A percentile compares a stretch with the other conserved stretches of the same genome.
phyloP scores from a whole-genome alignment of 2,113 vertebrate genomes.

The Xiphophorus couchianus region DNA sequence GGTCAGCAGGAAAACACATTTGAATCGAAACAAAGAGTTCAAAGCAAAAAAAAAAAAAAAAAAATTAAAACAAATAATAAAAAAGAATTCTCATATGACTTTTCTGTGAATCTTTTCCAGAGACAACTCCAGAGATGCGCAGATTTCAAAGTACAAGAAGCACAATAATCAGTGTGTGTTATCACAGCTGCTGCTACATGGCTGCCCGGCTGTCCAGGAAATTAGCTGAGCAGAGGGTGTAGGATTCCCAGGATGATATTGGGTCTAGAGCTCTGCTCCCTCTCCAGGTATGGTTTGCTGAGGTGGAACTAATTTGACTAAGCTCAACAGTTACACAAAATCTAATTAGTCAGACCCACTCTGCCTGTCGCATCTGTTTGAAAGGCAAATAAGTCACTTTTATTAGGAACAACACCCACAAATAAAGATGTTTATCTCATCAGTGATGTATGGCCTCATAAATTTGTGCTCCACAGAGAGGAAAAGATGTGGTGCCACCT shows the following conservation, averaged over 20 bases:
- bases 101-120: constrained; percentile 1
- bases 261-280: constrained; percentile 31
- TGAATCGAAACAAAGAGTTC: not conserved
- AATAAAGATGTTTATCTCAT: constrained; percentile 39
- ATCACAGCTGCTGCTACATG: constrained; percentile 64
- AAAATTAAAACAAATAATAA: not conserved
- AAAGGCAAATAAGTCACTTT: constrained; percentile 39
- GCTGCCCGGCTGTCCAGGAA: constrained; percentile 58
- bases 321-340: constrained; percentile 41
- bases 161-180: constrained; percentile 29
- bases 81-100: not conserved
- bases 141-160: constrained; percentile 7
- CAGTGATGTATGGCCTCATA: constrained; percentile 10
- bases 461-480: constrained; percentile 8
- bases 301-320: constrained; percentile 57
- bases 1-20: constrained; percentile 14
- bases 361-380: constrained; percentile 14
- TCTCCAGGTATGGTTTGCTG: constrained; percentile 51
- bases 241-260: constrained; percentile 65
- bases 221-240: constrained; percentile 50
- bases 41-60: not conserved
- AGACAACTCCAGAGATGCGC: not conserved
- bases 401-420: constrained; percentile 16
- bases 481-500: constrained; percentile 4
- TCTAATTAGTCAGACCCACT: constrained; percentile 34